Base-by-base conservation (phyloP, 2,797 vertebrate genomes). In the Diglossa cyanea region DNA sequence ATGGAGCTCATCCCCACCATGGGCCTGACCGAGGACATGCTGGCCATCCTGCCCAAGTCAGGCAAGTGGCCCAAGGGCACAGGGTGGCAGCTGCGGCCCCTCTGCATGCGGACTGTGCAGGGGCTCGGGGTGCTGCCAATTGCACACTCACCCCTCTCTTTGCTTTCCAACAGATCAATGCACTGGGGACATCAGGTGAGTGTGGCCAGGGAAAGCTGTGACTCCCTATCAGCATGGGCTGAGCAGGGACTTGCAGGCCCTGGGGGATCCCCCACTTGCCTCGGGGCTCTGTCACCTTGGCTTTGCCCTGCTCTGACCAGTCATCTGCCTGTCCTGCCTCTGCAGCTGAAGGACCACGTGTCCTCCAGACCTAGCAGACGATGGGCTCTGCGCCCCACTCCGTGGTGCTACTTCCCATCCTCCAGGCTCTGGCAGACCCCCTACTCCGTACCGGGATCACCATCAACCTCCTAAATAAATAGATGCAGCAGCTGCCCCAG, bases 101-200 rank as follows among this genome's bases (percentile, higher is more conserved):
- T 48, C 50, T 86, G 53, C 7, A 1, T 4, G 8, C 35, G 18
- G 16, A 10, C 0, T 53, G 58, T 0, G 0, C 0, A 0, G 26
- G 48, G 40, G 17, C 44, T 77, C 31, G 8, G 44, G 40, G 13
- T 53, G 25, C 28, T 35, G 60, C 40, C 40, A 2, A 0, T 26
- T 33, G 14, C 48, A 5, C 10, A 9, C 33, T 90, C 42, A 86
- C 9, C 3, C 30, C 18, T 72, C 48, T 55, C 61, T 79, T 33
- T 89, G 33, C 63, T 76, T 92, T 48, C n/a, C 58, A 53, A 47
- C 83, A 95, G 93, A 94, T 35, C 58, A 57, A 6, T 95, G 96
- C 42, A 20, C 33, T 24, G 1, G 45, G 53, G 37, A 24, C 39
- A 16, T 7, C 60, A 60, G 80, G 77, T 95, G 80, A 94, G 80